phyloP scores from a whole-genome alignment of 2,113 vertebrate species.

The Cheirogaleus medius region DNA sequence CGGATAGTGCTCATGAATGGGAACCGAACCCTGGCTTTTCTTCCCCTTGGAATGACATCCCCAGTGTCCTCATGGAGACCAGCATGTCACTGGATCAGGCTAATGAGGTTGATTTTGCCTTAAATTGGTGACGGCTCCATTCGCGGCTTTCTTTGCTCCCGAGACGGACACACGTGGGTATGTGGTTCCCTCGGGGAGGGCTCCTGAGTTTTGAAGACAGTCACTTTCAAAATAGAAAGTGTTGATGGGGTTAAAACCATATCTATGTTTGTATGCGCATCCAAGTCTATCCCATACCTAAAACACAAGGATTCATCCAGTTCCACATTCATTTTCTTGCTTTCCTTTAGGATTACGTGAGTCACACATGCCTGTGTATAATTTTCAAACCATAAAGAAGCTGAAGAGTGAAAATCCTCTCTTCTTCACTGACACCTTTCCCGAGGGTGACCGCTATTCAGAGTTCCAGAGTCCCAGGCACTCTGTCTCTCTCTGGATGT shows the following conservation, averaged over 20 bases:
- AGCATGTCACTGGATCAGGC: not conserved
- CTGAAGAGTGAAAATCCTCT: accelerated
- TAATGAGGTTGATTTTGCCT: not conserved
- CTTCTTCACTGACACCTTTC: not conserved
- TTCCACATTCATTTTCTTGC: accelerated
- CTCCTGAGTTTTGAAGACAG: not conserved
- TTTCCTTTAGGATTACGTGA: not conserved
- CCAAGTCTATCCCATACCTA: not conserved
- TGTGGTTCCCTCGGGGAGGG: not conserved
- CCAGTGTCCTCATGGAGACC: not conserved
- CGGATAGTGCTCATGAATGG: not conserved
- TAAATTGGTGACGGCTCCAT: not conserved
- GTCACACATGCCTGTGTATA: accelerated
- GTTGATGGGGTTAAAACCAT: not conserved
- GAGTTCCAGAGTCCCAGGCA: not conserved
- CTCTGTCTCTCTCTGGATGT: not conserved
- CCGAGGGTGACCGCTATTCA: not conserved
- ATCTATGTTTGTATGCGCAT: accelerated
- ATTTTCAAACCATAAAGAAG: accelerated
- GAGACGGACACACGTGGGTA: accelerated
- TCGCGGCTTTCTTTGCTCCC: accelerated
- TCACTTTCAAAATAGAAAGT: not conserved
- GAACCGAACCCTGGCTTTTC: not conserved
- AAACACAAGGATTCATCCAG: not conserved
- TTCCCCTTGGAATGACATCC: not conserved